Base-by-base conservation (phyloP, 2,797 vertebrate species). In the Distichodus sexfasciatus region DNA sequence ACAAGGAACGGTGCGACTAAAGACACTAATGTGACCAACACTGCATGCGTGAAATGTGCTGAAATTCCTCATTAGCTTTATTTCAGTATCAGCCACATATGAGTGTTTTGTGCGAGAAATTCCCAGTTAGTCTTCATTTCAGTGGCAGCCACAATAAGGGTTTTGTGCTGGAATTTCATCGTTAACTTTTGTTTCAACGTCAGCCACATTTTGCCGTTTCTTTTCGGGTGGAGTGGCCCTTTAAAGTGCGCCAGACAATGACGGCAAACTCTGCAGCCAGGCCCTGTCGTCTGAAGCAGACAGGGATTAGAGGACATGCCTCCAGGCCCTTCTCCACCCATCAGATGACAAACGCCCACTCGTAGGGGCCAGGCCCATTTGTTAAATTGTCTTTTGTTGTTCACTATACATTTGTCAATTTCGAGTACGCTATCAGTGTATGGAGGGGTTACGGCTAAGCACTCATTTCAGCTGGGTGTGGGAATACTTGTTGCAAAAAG, bases 161-260 rank as follows among this genome's bases (percentile, higher is more conserved):
- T n/a, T n/a, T n/a, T n/a, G n/a, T n/a, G n/a, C n/a, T n/a, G n/a
- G n/a, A n/a, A n/a, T n/a, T n/a, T n/a, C n/a, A n/a, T n/a, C n/a
- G n/a, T n/a, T n/a, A n/a, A n/a, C n/a, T n/a, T n/a, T n/a, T n/a
- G n/a, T n/a, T n/a, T n/a, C n/a, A n/a, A n/a, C n/a, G n/a, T n/a
- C n/a, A n/a, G n/a, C n/a, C n/a, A n/a, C n/a, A n/a, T n/a, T n/a
- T n/a, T n/a, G n/a, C n/a, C n/a, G n/a, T n/a, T n/a, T n/a, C n/a
- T n/a, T n/a, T n/a, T n/a, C n/a, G n/a, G n/a, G n/a, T n/a, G n/a
- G n/a, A n/a, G n/a, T n/a, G n/a, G n/a, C n/a, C n/a, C n/a, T n/a
- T 82, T 78, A 86, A 76, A 71, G 80, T 89, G 88, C 87, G 90
- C 85, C 83, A 66, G 55, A 88, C 86, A 88, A 90, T 90, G 90